Evolutionary conservation across 2,797 vertebrate species (phyloP), one percentile per base, ranked within the genome.

Genomic region (Tapirus indicus): DNA sequence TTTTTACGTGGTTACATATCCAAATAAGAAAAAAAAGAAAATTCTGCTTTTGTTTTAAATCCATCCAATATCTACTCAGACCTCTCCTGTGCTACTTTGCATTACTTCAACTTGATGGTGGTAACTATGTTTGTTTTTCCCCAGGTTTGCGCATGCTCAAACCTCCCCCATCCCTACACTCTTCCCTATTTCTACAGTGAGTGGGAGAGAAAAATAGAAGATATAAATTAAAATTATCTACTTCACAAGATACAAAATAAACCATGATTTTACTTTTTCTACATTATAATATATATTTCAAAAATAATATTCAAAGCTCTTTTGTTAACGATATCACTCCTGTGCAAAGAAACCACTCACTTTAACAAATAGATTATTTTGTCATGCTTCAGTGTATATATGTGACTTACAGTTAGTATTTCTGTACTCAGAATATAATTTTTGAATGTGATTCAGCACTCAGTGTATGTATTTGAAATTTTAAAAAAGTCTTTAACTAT

Each of bases 301-400:
- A 96, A 88, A 52, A 47, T 88, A 88, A 41, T 32, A 85, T 9
- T 82, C n/a, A 80, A 68, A 92, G 9, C 38, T 18, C 38, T 72
- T 92, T 92, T 75, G 13, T 62, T 83, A 87, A 69, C 56, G 17
- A 56, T 80, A 84, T 58, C 16, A 74, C 3, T 83, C 18, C n/a
- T 60, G 11, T 44, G 13, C n/a, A 75, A 90, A 84, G 32, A 84
- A 75, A 79, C 23, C 3, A 77, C 35, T 21, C 32, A 68, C 10
- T 79, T 94, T 95, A 95, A 95, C 71, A 75, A 82, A 97, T 69
- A 68, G 60, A 88, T 95, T 80, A 82, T 92, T 95, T 94, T 79
- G 12, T 95, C 47, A 88, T 68, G 41, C 21, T 72, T 68, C 71
- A 91, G 8, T 71, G 29, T 88, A 13, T 29, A 58, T 79, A 20